Evolutionary conservation across 2,113 vertebrate species (phyloP), one percentile per base, ranked within the genome.

Genomic region (Lycaon pictus): DNA sequence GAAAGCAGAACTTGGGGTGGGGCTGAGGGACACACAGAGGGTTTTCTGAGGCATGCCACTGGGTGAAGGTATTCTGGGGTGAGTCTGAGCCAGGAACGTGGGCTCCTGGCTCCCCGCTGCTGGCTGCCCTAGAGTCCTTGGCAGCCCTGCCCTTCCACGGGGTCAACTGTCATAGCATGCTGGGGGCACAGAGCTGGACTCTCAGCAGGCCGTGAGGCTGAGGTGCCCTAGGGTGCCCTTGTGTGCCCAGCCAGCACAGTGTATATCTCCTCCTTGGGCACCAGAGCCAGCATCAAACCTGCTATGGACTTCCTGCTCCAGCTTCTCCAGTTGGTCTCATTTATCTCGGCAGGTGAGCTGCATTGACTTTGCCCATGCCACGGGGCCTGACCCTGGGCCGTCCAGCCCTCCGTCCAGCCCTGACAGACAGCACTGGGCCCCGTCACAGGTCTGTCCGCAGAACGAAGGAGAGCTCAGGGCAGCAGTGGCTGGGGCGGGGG

Each of bases 1-100:
- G 82, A 87, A 97, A 97, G 95, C 93, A 96, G 96, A 96, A 97
- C 91, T 97, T 90, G 82, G 76, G 81, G 71, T n/a, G 53, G 86
- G 37, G 67, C 55, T 37, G 25, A 90, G 43, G 37, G 25, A 65
- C 35, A 7, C 32, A 48, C 35, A 84, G 76, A 74, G 51, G 65
- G 43, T 22, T 88, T 88, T 83, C 69, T 90, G 55, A 84, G 60
- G 32, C 72, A 69, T 4, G 0, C 20, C 74, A 95, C 74, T 43
- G 55, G 90, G 80, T 19, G 69, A 96, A 43, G 32, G 11, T 56
- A 95, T 90, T 96, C 89, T 48, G 65, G 71, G 22, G 65, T 51
- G 37, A n/a, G 67, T 35, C 37, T 0, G 23, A n/a, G 27, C 51
- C 1, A 27, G 19, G 53, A 19, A 83, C 11, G 3, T 8, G 71